Evolutionary conservation across 2,113 vertebrate species (phyloP), one percentile per base, ranked within the genome.

Genomic region (Takifugu bimaculatus): DNA sequence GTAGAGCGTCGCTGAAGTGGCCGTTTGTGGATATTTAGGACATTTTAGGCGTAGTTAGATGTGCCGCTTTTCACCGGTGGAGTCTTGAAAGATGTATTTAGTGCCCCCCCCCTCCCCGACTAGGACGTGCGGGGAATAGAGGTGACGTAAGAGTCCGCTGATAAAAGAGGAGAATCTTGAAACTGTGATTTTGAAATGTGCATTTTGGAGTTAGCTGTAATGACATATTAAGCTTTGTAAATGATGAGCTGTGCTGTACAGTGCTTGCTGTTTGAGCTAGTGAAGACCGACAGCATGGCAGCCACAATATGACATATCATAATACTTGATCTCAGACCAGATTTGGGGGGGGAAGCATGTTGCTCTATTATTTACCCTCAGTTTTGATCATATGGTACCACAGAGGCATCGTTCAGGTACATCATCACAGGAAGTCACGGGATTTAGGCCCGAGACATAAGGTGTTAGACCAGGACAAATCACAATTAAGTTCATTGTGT

Each of bases 261-360:
- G 82, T 84, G 82, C 85, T 86, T 86, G 83, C 80, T 86, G 74
- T 86, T 83, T 77, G 75, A 83, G 80, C 78, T 88, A 85, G 77
- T 72, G 63, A 77, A 74, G 77, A 85, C 80, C 78, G 60, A 83
- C 83, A 72, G 84, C 78, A 85, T 85, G 80, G 81, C 76, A 60
- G 68, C 70, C 35, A 39, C 35, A 39, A 39, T 11, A 39, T 11
- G 72, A 61, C 66, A 61, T 79, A 75, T 68, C 57, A 70, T 57
- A 66, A 67, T 69, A 54, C 47, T 44, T 64, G 55, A 63, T 77
- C 74, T 70, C 60, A 63, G 80, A 60, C 56, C 63, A 57, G 56
- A 59, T 69, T 6, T 27, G 65, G 79, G 81, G 75, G 70, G 13
- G 15, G 6, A 48, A 80, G 82, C 83, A 87, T 82, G 87, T 56